phyloP scores from a whole-genome alignment of 2,888 invertebrate species.

The Lepidonotus clava region DNA sequence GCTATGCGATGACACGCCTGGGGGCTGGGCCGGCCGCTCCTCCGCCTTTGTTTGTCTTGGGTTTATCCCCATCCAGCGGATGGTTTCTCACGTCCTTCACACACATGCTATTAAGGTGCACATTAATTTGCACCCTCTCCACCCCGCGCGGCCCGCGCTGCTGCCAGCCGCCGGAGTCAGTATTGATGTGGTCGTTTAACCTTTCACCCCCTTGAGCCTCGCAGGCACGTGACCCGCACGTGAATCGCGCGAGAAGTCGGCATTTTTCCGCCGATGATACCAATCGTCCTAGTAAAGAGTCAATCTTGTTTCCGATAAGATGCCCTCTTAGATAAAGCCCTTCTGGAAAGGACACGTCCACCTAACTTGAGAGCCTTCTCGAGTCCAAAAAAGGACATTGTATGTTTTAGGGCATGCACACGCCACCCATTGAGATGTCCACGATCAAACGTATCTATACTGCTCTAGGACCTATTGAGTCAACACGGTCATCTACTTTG shows the following conservation, averaged over 20 bases:
- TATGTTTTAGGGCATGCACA: too few relatives aligned
- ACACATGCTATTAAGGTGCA: conserved; percentile 3
- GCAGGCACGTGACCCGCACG: conserved; percentile 50
- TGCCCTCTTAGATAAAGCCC: not conserved
- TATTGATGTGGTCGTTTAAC: conserved; percentile 48
- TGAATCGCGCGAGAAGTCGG: conserved; percentile 50
- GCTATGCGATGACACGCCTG: conserved; percentile 41
- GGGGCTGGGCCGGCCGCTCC: not conserved
- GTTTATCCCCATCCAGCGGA: conserved; percentile 51
- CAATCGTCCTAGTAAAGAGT: not conserved
- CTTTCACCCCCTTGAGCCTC: conserved; percentile 18
- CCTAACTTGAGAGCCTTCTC: not conserved
- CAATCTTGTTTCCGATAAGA: not conserved
- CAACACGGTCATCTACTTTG: too few relatives aligned
- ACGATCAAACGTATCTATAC: too few relatives aligned
- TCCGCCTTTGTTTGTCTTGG: conserved; percentile 48
- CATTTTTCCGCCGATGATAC: conserved; percentile 45
- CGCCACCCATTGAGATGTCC: too few relatives aligned
- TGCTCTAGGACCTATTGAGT: too few relatives aligned
- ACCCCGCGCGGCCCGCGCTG: not conserved
- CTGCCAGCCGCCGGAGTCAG: not conserved
- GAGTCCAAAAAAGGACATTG: not conserved
- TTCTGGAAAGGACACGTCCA: not conserved
- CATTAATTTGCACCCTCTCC: conserved; percentile 50
- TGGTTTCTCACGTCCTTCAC: conserved; percentile 40